A percentile compares a stretch with the other conserved stretches of the same genome.
Evolutionary conservation across 2,797 vertebrate species (phyloP).

Genomic region (Numenius phaeopus): DNA sequence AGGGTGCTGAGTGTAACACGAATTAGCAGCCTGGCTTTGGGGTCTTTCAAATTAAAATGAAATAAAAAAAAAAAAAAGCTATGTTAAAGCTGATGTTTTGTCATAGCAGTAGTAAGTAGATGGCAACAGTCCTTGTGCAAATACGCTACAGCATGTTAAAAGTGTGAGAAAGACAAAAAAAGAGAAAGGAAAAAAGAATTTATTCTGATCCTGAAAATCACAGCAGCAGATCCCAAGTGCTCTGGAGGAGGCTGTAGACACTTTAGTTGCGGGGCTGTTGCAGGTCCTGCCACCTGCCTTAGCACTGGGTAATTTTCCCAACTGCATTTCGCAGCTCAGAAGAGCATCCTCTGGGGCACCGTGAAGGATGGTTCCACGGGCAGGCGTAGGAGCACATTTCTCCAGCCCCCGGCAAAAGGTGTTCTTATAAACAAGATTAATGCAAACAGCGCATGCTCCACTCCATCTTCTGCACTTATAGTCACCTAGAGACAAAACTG

Average conservation of each 20-base stretch:
- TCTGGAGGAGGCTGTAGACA: not conserved
- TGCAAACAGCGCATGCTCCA: not conserved
- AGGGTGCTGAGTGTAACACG: rapidly evolving
- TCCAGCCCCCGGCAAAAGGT: not conserved
- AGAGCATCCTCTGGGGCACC: not conserved
- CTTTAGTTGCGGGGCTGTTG: not conserved
- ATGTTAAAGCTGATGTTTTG: not conserved
- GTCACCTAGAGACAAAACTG: not conserved
- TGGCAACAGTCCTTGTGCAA: not conserved
- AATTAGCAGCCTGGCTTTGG: not conserved
- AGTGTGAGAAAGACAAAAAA: not conserved
- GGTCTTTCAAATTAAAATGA: not conserved
- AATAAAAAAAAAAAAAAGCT: not conserved
- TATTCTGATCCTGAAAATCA: not conserved
- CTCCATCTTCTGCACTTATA: not conserved
- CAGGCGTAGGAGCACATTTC: not conserved
- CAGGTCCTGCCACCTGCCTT: not conserved
- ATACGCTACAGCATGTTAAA: not conserved
- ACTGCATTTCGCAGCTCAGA: not conserved
- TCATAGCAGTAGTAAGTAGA: not conserved
- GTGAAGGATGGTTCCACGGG: not conserved
- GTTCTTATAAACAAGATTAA: not conserved
- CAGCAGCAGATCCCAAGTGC: not conserved
- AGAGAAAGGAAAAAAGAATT: too few relatives aligned
- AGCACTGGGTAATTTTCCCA: not conserved